Evolutionary conservation across 1,140 invertebrate species (phyloP), one percentile per base, ranked within the genome.

Genomic region (Antheraea mylitta): DNA sequence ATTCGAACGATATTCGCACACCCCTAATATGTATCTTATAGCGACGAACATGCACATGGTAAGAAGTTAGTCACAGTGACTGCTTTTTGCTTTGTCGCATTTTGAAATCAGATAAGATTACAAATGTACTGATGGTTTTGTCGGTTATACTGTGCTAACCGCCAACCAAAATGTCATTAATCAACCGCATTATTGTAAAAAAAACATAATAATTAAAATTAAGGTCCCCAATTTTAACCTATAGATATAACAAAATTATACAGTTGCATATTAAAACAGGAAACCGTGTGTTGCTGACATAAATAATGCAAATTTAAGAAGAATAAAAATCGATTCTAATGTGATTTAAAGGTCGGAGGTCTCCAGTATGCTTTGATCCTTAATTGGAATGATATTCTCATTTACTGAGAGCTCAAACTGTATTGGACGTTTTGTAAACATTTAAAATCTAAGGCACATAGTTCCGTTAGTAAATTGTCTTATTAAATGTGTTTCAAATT

Each of bases 391-490:
- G 11, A 61, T 19, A 61, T 22, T 6, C 60, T 36, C 7, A 61
- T 61, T 61, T 22, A 9, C 9, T 61, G 8, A 30, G 22, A 61
- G 60, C 18, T 61, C 64, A 19, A 18, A 18, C 38, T 53, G 48
- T 65, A 48, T 3, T 53, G 64, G 64, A 0, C 18, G 11, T 19
- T 48, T 65, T 19, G 18, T n/a, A 7, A 65, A 9, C 10, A 22
- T 48, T 65, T 65, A 13, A 19, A 65, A 19, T 22, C n/a, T 61
- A 61, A 61, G 11, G 18, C 60, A 61, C 60, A 36, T 37, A 61
- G 70, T 74, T 78, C 76, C 76, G 76, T 76, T 76, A 74, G 53
- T 71, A 70, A 78, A 78, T 78, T 67, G 66, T 65, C 69, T 66
- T 64, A 64, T 77, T 71, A 53, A 53, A 53, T 53, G 0, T 53